Conservation (phyloP, 2,113 vertebrate species). For the Elaphurus davidianus region DNA sequence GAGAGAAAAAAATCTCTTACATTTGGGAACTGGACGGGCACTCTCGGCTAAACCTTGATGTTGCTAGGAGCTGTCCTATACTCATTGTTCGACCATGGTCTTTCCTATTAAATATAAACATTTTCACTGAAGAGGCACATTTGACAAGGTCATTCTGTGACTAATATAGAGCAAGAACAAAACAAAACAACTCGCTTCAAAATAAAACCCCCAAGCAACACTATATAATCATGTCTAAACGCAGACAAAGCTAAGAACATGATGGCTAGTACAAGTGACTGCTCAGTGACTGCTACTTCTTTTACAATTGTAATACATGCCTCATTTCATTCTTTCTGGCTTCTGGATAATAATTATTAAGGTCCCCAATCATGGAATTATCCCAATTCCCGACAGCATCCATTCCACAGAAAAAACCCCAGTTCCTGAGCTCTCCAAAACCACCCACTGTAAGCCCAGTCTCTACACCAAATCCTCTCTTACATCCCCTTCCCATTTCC, state of each 20-base stretch:
- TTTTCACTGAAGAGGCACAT: background rate
- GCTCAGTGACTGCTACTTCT: background rate
- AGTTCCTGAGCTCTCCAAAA: background rate
- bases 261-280: background rate
- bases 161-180: background rate
- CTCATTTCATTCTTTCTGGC: background rate
- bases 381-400: background rate
- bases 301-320: background rate
- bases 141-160: background rate
- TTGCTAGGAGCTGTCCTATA: background rate
- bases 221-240: background rate
- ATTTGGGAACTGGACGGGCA: background rate
- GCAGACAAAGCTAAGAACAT: background rate
- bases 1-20: background rate
- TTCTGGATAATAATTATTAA: background rate
- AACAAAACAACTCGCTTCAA: background rate
- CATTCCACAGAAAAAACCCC: background rate
- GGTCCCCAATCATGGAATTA: background rate
- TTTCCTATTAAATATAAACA: background rate
- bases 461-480: background rate
- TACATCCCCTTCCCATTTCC: rapidly evolving
- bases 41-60: too few relatives aligned
- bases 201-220: background rate
- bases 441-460: background rate
- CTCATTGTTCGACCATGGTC: background rate